Evolutionary conservation across 2,888 invertebrate genomes (phyloP).

Genomic region (Tolmerus cingulatus): DNA sequence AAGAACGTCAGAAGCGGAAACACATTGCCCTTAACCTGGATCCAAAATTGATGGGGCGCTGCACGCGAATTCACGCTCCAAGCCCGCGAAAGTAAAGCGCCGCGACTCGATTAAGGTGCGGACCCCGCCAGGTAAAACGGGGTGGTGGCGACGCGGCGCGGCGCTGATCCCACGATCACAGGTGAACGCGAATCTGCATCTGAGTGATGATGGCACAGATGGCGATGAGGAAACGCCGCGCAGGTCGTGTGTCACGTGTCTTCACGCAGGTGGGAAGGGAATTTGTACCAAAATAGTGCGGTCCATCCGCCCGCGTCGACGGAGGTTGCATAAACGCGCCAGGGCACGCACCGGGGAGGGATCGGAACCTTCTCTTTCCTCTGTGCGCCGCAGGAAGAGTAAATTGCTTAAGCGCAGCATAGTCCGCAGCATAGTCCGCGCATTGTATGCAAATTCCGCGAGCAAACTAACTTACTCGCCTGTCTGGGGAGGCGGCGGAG

Average conservation of each 20-base stretch:
- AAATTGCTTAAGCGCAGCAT: conserved; percentile 26
- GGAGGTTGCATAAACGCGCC: neutral
- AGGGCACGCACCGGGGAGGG: neutral
- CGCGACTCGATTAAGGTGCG: neutral
- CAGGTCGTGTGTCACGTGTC: neutral
- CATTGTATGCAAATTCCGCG: conserved; percentile 15
- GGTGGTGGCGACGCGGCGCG: neutral
- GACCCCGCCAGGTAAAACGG: neutral
- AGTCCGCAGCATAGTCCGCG: neutral
- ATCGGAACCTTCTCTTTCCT: conserved; percentile 10
- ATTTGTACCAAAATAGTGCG: neutral
- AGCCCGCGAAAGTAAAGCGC: neutral
- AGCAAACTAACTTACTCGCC: neutral
- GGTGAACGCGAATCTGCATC: neutral
- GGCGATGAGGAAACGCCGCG: neutral
- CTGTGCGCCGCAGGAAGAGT: neutral
- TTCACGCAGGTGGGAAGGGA: neutral
- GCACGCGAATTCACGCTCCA: neutral
- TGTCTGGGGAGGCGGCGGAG: neutral
- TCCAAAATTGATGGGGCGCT: neutral
- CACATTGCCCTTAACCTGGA: conserved; percentile 18
- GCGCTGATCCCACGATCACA: neutral
- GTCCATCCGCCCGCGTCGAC: neutral
- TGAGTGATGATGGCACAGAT: neutral
- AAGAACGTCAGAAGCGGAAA: neutral